Evolutionary conservation across 2,113 vertebrate genomes (phyloP), one percentile per base, ranked within the genome.

Genomic region (Aix galericulata): DNA sequence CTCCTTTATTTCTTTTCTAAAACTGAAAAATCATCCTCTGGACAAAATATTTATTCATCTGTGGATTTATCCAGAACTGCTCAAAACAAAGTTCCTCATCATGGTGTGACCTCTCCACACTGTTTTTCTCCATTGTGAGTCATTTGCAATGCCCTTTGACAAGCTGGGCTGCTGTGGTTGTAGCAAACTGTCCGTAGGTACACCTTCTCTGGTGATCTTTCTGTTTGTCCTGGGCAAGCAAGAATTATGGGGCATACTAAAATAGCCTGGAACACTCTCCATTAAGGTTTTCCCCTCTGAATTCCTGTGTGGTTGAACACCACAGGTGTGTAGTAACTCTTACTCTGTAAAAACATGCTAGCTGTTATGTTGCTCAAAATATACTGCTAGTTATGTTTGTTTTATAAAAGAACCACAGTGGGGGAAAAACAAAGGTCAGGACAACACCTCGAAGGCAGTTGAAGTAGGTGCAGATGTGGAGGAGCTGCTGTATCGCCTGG

Each of bases 261-360:
- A 81, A 62, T 50, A 60, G 13, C 25, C 25, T 0, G 0, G 40
- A 21, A 83, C 3, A 2, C 59, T 77, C 8, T 62, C 29, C 26
- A 13, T 79, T 58, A 62, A 55, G 50, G 18, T 66, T 89, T 91
- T 58, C 26, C 22, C 3, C 6, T 77, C 40, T 71, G 64, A 27
- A 44, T 82, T 78, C 17, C 15, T 0, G 0, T 52, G 31, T 64
- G 27, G 48, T 40, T 83, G 42, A 52, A 64, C 27, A 31, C 5
- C 3, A 1, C 27, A 62, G 38, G n/a, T 14, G 1, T 62, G 14
- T 21, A 80, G 42, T 44, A 86, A 5, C 67, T 6, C 3, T 56
- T 91, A n/a, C 75, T 78, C 29, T 56, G 32, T 34, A 63, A 71
- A 67, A 78, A 38, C 9, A 23, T 29, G 6, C 20, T 71, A 36